Evolutionary conservation across 2,888 invertebrate genomes (phyloP), one percentile per base, ranked within the genome.

Genomic region (Camponotus fellah): DNA sequence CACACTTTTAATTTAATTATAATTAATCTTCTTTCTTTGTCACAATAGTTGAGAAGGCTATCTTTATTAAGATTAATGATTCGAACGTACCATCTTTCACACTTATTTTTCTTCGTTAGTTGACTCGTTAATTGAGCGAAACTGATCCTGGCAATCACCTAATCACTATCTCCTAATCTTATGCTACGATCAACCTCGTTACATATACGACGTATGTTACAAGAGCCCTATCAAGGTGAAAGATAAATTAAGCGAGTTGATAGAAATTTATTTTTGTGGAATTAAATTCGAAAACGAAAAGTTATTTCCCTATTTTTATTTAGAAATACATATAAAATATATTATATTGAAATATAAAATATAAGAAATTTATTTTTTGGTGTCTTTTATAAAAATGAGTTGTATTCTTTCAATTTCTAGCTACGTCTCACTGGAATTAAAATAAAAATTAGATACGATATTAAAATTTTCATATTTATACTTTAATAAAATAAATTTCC

Each of bases 101-200:
- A 53, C 2, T 79, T 69, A 79, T 72, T 79, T 32, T 56, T 10
- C 21, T 34, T 76, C 17, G 14, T 76, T 65, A 65, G 21, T 53
- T 58, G 43, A 56, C 64, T 46, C 53, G 6, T 83, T 83, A 71
- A 83, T 83, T 80, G 49, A 71, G 66, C 77, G 77, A 64, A n/a
- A 34, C 17, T 68, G 53, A 74, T 49, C 49, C 69, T 82, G 62
- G 69, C 46, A 65, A 46, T 69, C 68, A 56, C 17, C 62, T 87
- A 87, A 79, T 82, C 53, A 40, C 76, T 58, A 81, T 46, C 62
- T 62, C 3, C 62, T 84, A 83, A 66, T 64, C 68, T 80, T 87
- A 89, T 32, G 58, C 34, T 83, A 88, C 34, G 62, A 37, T 68
- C 37, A 71, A 74, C n/a, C 68, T 82, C 60, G 40, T 87, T 88